Conservation (phyloP, 2,888 invertebrate genomes). For the Chloromyia formosa region DNA sequence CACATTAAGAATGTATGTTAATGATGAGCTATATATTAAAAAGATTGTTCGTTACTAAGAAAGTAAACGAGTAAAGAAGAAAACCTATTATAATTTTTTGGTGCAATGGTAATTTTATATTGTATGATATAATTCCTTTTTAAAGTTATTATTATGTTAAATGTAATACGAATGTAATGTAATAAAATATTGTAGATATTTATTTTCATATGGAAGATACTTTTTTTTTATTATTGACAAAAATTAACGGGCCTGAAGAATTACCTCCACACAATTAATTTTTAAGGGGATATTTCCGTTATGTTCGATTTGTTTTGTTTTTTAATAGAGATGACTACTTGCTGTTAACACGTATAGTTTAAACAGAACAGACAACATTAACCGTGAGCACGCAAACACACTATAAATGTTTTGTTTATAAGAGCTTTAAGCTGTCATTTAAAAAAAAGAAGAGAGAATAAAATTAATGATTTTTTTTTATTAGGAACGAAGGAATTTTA, state of each 20-base stretch:
- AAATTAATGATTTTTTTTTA: conserved; percentile 22
- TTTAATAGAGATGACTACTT: not conserved
- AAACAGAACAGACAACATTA: not conserved
- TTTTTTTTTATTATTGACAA: conserved; percentile 19
- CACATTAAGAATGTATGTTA: conserved; percentile 1
- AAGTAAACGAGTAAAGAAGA: not conserved
- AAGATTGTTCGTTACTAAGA: too few relatives aligned
- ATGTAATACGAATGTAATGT: conserved; percentile 36
- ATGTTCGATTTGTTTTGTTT: conserved; percentile 14
- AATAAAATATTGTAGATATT: conserved; percentile 43
- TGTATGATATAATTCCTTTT: conserved; percentile 35
- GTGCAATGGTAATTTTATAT: conserved; percentile 44
- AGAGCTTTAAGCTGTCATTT: not conserved
- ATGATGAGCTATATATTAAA: not conserved
- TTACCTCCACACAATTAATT: conserved; percentile 11
- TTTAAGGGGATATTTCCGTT: conserved; percentile 18
- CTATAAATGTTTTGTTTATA: conserved; percentile 2
- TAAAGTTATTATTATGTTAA: conserved; percentile 32
- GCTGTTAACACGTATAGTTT: not conserved
- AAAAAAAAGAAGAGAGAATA: conserved; percentile 1
- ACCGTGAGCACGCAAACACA: not conserved
- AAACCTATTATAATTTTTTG: conserved; percentile 39
- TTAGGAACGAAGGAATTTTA: not conserved
- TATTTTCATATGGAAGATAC: conserved; percentile 35
- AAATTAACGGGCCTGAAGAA: not conserved